These are phyloP conservation scores for Heterodera schachtii DNA, from an alignment of 1,140 invertebrate species.

Conservation along the genomic window DNA sequence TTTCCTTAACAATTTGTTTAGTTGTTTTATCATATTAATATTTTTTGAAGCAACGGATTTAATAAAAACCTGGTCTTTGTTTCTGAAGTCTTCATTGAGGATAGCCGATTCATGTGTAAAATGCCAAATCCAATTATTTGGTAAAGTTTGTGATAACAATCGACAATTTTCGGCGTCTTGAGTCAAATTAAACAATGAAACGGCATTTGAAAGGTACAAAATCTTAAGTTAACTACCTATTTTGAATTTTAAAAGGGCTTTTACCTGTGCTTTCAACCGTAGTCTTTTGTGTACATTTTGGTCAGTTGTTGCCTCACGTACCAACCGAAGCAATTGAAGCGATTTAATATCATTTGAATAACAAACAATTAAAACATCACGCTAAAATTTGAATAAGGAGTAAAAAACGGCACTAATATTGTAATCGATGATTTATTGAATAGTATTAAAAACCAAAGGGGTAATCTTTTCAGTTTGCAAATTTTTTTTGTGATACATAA, in stretches of 20 bases:
- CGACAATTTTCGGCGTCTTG: neutral
- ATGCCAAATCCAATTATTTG: constrained; percentile 11
- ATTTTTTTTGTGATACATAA: too few species aligned
- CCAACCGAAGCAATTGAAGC: constrained; percentile 16
- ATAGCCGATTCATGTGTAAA: constrained; percentile 14
- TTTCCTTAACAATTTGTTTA: too few species aligned
- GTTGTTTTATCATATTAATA: too few species aligned
- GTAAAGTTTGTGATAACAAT: constrained; percentile 8
- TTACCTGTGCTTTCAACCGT: constrained; percentile 1
- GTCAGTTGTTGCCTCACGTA: constrained; percentile 12
- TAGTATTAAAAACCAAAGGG: too few species aligned
- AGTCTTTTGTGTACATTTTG: constrained; percentile 14
- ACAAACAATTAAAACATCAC: constrained; percentile 9
- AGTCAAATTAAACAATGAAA: neutral
- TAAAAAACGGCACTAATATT: too few species aligned
- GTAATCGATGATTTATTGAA: too few species aligned
- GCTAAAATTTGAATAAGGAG: neutral
- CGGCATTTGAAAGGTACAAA: constrained; percentile 8
- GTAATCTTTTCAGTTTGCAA: too few species aligned
- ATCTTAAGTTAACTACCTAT: neutral
- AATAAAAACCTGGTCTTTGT: too few species aligned
- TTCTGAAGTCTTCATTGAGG: neutral
- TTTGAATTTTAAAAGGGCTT: too few species aligned
- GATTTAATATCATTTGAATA: constrained; percentile 6
- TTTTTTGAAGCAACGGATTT: too few species aligned